Base-by-base conservation (phyloP, 2,888 invertebrate species). In the Nomada fabriciana region DNA sequence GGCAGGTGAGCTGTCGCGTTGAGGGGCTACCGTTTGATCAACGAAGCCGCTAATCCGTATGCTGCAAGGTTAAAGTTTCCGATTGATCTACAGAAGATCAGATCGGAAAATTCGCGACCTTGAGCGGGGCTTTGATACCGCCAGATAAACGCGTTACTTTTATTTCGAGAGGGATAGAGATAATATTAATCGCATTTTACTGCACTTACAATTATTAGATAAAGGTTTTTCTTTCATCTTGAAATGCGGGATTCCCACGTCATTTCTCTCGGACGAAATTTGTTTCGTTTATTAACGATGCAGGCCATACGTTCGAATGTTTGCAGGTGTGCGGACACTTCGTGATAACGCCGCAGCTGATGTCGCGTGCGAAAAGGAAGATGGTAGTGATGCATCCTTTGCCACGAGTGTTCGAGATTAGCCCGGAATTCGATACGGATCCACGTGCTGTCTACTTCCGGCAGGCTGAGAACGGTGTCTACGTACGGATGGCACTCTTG, bases 321-420 rank as follows among this genome's bases (percentile, higher is more conserved):
- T 74, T 13, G 65, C 94, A 98, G 98, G 96, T 96, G 36, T 97
- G 97, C 90, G 99, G 98, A 0, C 96, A 97, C 86, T 97, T 98
- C 88, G 96, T 98, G 20, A 96, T 99, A 13, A 99, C 99, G 2
- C 99, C 99, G 0, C 97, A 99, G 92, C 93, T 99, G 84, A 99
- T 99, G 98, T 98, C 98, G 0, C 96, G 96, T 57, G 99, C 99
- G 9, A 98, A 98, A 91, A 96, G 97, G 89, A 97, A 97, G 88
- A 99, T 98, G 97, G 97, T 98, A 13, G 99, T 99, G 18, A 97
- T 99, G 97, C 99, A 99, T 94, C 99, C 99, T 0, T 94, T 99
- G 83, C 99, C 99, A 0, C 95, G 99, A 60, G 96, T 98, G 0
- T 97, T 97, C 92, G 99, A 99, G 94, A 99, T 99, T 88, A 98